Evolutionary conservation across 2,113 vertebrate genomes (phyloP).

Genomic region (Anguilla rostrata): DNA sequence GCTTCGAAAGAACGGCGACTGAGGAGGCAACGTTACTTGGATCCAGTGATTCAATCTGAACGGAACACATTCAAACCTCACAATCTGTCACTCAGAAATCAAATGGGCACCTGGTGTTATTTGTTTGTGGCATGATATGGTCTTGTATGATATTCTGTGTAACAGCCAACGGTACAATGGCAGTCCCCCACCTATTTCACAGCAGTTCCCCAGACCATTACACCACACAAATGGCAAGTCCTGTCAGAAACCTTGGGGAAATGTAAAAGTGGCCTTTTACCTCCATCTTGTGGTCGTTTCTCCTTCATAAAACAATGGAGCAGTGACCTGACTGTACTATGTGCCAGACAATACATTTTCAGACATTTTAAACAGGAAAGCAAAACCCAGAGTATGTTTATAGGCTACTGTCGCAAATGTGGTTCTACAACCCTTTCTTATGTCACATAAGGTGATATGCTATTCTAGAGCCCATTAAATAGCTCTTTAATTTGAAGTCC

Average conservation of each 20-base stretch:
- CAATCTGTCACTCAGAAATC: no score
- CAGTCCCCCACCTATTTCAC: background rate
- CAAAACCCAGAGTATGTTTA: background rate
- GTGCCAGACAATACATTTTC: background rate
- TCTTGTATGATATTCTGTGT: background rate
- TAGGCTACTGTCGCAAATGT: background rate
- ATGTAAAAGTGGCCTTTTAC: background rate
- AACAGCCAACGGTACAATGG: background rate
- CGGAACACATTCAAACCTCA: no score
- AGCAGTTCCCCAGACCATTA: background rate
- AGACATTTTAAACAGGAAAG: background rate
- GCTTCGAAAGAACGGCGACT: background rate
- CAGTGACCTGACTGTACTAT: background rate
- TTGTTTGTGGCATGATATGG: background rate
- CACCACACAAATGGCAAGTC: background rate
- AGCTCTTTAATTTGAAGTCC: no score
- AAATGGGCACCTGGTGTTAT: no score
- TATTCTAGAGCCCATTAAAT: no score
- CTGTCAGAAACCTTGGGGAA: background rate
- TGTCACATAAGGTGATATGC: background rate
- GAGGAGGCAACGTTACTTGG: no score
- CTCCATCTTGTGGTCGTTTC: conserved; percentile 28
- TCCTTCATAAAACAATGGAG: background rate
- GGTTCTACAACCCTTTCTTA: background rate
- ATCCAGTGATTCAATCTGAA: no score